Evolutionary conservation across 2,113 vertebrate species (phyloP), one percentile per base, ranked within the genome.

Genomic region (Jacana jacana): DNA sequence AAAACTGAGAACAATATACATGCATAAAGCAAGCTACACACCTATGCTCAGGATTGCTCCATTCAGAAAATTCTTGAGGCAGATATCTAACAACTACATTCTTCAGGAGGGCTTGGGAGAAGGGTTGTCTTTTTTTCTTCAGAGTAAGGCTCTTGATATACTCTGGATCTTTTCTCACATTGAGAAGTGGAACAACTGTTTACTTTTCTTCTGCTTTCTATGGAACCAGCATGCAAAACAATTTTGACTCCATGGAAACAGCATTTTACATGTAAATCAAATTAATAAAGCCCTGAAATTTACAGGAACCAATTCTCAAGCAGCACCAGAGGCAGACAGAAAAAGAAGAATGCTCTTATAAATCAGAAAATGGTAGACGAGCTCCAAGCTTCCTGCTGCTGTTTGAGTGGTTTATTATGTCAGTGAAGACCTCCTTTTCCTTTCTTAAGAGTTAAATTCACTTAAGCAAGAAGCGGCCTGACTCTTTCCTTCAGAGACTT

Each of bases 161-260:
- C 7, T 44, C 31, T 49, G 75, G 35, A 64, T 89, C 30, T 81
- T 78, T 93, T 55, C 48, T 72, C 28, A 39, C 79, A 79, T 27
- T 72, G 17, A 54, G 22, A 84, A 61, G 13, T 11, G 18, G 39
- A 93, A 77, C 19, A 77, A n/a, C 44, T 75, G 11, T 81, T 86
- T 88, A 60, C 65, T 83, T 83, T 88, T 85, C 57, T 49, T 61
- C 40, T 70, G 11, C 31, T 72, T 94, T 65, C 79, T 60, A 39
- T 37, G 30, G 35, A 89, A 68, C 57, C 33, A 92, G 35, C 48
- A 57, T 3, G 24, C 23, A 82, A 71, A 61, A 14, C 49, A 31
- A 27, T 78, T 91, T 72, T 86, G 70, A 78, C 73, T 75, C 81
- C 86, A 93, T 46, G 93, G 91, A 96, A 96, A 96, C 88, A 75